Conservation (phyloP, 2,888 invertebrate genomes). For the Sceliomorpha sp. region DNA sequence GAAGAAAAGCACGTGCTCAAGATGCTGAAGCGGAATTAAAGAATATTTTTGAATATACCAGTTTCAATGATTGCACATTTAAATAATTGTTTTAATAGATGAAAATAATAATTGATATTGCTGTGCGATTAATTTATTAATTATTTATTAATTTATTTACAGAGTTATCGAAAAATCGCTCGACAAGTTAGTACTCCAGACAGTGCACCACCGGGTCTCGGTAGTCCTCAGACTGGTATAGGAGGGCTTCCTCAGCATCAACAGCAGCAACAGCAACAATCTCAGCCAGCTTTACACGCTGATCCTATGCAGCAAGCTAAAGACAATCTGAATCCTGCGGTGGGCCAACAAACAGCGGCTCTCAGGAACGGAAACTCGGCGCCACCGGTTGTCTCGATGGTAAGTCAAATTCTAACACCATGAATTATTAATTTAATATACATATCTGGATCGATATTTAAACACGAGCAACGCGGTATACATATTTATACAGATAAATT, state of each 20-base stretch:
- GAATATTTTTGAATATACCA: neutral
- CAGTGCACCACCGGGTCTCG: constrained; percentile 76
- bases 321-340: constrained; percentile 76
- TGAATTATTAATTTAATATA: constrained; percentile 13
- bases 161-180: constrained; percentile 79
- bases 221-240: constrained; percentile 76
- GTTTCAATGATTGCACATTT: neutral
- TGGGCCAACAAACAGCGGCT: constrained; percentile 75
- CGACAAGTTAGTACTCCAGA: constrained; percentile 79
- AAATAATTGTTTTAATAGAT: no score
- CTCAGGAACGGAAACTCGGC: constrained; percentile 78
- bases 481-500: no score
- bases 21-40: no score
- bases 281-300: constrained; percentile 70
- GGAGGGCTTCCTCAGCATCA: constrained; percentile 74
- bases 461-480: no score
- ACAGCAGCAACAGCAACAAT: constrained; percentile 70
- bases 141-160: constrained; percentile 56
- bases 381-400: constrained; percentile 78
- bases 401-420: constrained; percentile 58
- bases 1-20: no score
- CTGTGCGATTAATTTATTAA: no score
- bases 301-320: constrained; percentile 79
- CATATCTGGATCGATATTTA: no score
- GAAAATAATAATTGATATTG: no score